Conservation (phyloP, 2,888 invertebrate species). For the Phania funesta region DNA sequence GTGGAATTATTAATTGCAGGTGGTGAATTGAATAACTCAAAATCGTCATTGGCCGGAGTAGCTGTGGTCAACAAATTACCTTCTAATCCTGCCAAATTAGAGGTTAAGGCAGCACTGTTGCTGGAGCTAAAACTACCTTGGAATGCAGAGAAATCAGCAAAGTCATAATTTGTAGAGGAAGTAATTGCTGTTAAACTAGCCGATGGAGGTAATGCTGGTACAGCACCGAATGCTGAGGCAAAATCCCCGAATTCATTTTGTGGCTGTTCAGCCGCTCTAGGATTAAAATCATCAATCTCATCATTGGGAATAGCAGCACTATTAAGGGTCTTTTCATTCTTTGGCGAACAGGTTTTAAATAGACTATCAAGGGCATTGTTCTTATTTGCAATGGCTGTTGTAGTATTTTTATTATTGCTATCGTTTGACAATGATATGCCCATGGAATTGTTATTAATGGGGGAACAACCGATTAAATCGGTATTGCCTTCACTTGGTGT, state of each 20-base stretch:
- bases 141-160: constrained; percentile 92
- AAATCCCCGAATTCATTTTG: constrained; percentile 89
- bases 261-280: constrained; percentile 80
- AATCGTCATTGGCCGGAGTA: constrained; percentile 74
- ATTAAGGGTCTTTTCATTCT: constrained; percentile 66
- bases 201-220: constrained; percentile 69
- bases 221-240: constrained; percentile 84
- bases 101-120: constrained; percentile 40
- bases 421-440: constrained; percentile 65
- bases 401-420: constrained; percentile 71
- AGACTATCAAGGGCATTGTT: constrained; percentile 81
- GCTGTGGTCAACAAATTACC: constrained; percentile 71
- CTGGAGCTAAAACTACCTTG: constrained; percentile 71
- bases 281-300: constrained; percentile 79
- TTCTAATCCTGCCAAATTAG: constrained; percentile 69
- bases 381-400: constrained; percentile 69
- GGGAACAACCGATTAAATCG: constrained; percentile 73
- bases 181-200: constrained; percentile 65
- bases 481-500: constrained; percentile 74
- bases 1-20: constrained; percentile 43
- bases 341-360: constrained; percentile 82
- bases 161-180: constrained; percentile 82
- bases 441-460: constrained; percentile 67
- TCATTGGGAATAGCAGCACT: constrained; percentile 82
- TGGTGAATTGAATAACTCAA: constrained; percentile 75